phyloP scores from a whole-genome alignment of 1,140 invertebrate species.

The Aphelinus certus region DNA sequence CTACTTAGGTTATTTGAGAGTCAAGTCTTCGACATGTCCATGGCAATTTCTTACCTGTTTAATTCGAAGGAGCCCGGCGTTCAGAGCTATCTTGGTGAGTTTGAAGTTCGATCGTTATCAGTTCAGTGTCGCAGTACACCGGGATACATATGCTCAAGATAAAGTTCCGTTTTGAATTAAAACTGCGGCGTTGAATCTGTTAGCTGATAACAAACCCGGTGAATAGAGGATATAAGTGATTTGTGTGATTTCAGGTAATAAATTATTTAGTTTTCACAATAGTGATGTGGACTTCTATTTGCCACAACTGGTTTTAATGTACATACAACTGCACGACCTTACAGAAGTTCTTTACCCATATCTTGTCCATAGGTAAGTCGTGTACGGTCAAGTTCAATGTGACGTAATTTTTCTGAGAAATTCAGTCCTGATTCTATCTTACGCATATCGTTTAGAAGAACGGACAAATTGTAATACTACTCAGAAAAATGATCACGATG shows the following conservation, averaged over 20 bases:
- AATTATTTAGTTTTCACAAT: constrained; percentile 93
- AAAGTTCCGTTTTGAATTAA: too few relatives aligned
- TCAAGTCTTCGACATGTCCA: constrained; percentile 96
- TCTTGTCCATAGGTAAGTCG: constrained; percentile 83
- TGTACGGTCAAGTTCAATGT: not conserved
- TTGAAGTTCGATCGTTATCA: not conserved
- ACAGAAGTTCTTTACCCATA: constrained; percentile 95
- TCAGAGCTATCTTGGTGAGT: constrained; percentile 89
- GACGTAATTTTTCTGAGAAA: not conserved
- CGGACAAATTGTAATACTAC: not conserved
- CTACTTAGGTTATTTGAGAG: constrained; percentile 94
- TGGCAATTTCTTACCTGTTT: constrained; percentile 97
- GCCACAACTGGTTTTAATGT: constrained; percentile 97
- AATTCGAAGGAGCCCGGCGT: constrained; percentile 99
- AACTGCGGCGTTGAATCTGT: too few relatives aligned
- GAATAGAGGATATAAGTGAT: too few relatives aligned
- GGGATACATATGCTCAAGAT: too few relatives aligned
- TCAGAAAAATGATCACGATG: not conserved
- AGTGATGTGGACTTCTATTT: constrained; percentile 97
- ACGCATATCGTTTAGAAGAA: too few relatives aligned
- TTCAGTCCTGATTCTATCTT: too few relatives aligned
- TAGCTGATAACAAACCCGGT: too few relatives aligned
- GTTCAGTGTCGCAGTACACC: too few relatives aligned
- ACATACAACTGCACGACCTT: constrained; percentile 96
- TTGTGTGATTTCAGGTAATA: constrained; percentile 75